These are phyloP conservation scores for Ostrea edulis DNA, from an alignment of 1,140 invertebrate genomes.

Conservation along the genomic window DNA sequence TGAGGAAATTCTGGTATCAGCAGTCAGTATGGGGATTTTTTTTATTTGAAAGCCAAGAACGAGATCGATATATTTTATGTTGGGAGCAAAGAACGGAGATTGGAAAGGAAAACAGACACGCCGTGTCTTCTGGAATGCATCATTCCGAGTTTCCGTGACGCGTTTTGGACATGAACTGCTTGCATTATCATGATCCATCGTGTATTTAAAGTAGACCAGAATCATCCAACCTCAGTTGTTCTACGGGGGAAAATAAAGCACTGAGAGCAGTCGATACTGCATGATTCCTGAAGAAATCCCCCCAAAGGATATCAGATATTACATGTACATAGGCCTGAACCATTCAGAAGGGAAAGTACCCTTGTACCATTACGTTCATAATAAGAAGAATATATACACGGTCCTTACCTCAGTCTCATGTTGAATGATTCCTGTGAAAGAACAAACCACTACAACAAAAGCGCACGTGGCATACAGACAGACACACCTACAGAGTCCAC, in stretches of 20 bases:
- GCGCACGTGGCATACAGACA: not conserved
- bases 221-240: too few species aligned
- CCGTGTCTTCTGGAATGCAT: not conserved
- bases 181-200: too few species aligned
- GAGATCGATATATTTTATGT: constrained; percentile 23
- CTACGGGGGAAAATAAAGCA: too few species aligned
- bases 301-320: too few species aligned
- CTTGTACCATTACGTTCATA: too few species aligned
- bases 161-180: not conserved
- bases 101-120: not conserved
- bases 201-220: too few species aligned
- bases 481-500: not conserved
- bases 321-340: too few species aligned
- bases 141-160: not conserved
- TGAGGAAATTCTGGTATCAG: not conserved
- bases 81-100: not conserved
- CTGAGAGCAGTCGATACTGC: too few species aligned
- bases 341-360: too few species aligned
- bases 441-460: not conserved
- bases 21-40: not conserved
- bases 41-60: constrained; percentile 9
- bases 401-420: not conserved
- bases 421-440: not conserved
- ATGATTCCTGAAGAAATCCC: too few species aligned
- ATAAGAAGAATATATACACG: too few species aligned